Base-by-base conservation (phyloP, 2,113 vertebrate genomes). In the Chaetodon trifascialis region DNA sequence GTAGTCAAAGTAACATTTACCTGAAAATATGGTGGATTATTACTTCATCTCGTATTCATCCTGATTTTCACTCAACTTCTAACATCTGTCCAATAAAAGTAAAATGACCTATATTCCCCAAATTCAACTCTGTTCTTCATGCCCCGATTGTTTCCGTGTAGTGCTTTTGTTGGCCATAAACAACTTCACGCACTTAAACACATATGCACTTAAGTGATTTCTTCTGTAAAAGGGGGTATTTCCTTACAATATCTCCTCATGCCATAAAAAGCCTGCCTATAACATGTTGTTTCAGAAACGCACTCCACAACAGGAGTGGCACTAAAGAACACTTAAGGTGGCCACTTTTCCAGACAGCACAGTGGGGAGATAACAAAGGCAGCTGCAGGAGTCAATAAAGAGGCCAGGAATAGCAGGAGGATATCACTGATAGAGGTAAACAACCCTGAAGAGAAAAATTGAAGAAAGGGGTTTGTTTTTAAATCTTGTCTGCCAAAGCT, bases 281-380 rank as follows among this genome's bases (percentile, higher is more conserved):
- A 36, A 38, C 15, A 63, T 14, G 52, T 60, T 83, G 76, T 79
- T 83, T 87, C 63, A 66, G 62, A 82, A 88, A 88, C 60, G 81
- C 21, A 59, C 77, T 79, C 70, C 71, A 77, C 80, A 83, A 87
- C 78, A 85, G 72, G 71, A 83, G 71, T 55, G 34, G 68, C 82
- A 90, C 85, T 87, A 70, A 87, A 83, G 86, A 85, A 88, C 82
- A 85, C 90, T 85, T 89, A 85, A 83, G 80, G 77, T 74, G 54
- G 77, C 80, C 88, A 88, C 80, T 90, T 86, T 85, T 76, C 73
- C 86, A 73, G 74, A 78, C 79, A 66, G 85, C 83, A 84, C 85
- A 84, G 67, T 58, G 68, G 85, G 80, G 80, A 89, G 85, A 87
- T 82, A 88, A 88, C 73, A 89, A 87, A 83, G 70, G 69, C 56